Percentiles rank a stretch among this genome's conserved stretches.
These are phyloP conservation scores for Horisme vitalbata DNA, from an alignment of 2,888 invertebrate genomes.

Conservation along the genomic window DNA sequence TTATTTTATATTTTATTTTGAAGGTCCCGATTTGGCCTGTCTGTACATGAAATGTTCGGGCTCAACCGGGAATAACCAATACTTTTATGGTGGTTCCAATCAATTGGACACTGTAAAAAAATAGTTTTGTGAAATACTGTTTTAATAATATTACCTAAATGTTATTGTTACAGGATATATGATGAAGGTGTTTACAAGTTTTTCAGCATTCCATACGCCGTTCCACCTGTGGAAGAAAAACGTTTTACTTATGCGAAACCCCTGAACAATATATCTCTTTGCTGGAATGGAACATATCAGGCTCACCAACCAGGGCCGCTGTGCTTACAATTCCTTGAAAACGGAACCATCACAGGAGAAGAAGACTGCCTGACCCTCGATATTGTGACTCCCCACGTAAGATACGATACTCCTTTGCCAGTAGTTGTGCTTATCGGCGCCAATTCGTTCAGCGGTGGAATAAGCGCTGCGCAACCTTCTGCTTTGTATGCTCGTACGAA, in stretches of 20 bases:
- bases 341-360: constrained; percentile 85
- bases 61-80: no score
- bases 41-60: no score
- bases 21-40: no score
- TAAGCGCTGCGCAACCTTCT: constrained; percentile 89
- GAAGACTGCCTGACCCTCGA: constrained; percentile 94
- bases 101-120: no score
- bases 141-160: no score
- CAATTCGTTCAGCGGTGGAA: constrained; percentile 89
- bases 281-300: constrained; percentile 90
- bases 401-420: constrained; percentile 90
- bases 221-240: constrained; percentile 86
- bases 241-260: constrained; percentile 88
- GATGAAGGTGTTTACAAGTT: constrained; percentile 92
- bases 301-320: constrained; percentile 86
- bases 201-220: constrained; percentile 91
- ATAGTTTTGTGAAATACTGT: no score
- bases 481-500: constrained; percentile 89
- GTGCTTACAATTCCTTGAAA: constrained; percentile 88
- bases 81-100: no score
- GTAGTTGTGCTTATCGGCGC: constrained; percentile 93
- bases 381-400: constrained; percentile 90
- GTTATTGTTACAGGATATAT: constrained; percentile 79
- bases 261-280: constrained; percentile 86
- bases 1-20: no score